phyloP scores from a whole-genome alignment of 2,113 vertebrate species.

The human region GRCh38 chr3:121892501-121893000 shows the following conservation, averaged over 20 bases:
- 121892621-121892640: neutral
- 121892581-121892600: neutral
- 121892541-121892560: neutral
- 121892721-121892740: conserved; percentile 11
- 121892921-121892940: conserved; percentile 2
- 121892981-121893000: neutral
- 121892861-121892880: conserved; percentile 23
- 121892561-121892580: neutral
- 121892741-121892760: neutral
- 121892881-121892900: conserved; percentile 19
- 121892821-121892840: neutral
- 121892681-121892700: neutral
- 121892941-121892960: neutral
- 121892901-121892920: neutral
- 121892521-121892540: conserved; percentile 37
- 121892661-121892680: neutral
- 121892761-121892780: neutral
- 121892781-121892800: conserved; percentile 15
- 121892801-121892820: conserved; percentile 17
- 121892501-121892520: conserved; percentile 43
- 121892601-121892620: neutral
- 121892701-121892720: conserved; percentile 18
- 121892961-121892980: neutral
- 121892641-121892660: neutral
- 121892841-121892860: conserved; percentile 9